Conservation (phyloP, 2,113 vertebrate genomes). For the Gadus macrocephalus region DNA sequence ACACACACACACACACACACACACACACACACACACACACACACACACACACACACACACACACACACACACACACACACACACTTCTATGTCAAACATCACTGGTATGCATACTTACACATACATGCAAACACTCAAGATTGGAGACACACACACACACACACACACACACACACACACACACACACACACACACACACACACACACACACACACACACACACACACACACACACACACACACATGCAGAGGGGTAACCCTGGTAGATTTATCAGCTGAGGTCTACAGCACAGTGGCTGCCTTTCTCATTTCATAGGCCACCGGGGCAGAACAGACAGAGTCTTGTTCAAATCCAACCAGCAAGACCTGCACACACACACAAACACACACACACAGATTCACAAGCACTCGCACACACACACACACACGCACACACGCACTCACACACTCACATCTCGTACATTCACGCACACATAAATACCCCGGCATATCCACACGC, state of each 20-base stretch:
- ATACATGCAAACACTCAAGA: conserved; percentile 20
- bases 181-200: conserved; percentile 51
- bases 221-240: conserved; percentile 38
- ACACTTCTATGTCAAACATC: conserved; percentile 8
- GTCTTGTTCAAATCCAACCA: conserved; percentile 83
- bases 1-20: conserved; percentile 46
- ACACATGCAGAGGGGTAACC: conserved; percentile 63
- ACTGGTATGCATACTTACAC: conserved; percentile 5
- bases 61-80: conserved; percentile 41
- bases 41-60: conserved; percentile 37
- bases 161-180: conserved; percentile 13
- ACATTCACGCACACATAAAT: too few relatives aligned
- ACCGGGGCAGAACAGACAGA: conserved; percentile 82
- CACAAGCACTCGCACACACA: conserved; percentile 24
- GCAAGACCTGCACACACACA: conserved; percentile 71
- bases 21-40: too few relatives aligned
- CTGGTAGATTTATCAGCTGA: conserved; percentile 76
- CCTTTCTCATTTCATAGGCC: conserved; percentile 87
- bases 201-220: conserved; percentile 34
- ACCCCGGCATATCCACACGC: neutral
- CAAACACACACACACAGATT: conserved; percentile 30
- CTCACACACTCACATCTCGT: too few relatives aligned
- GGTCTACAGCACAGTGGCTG: conserved; percentile 82
- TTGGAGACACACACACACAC: conserved; percentile 41
- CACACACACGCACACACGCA: conserved; percentile 11